Base-by-base conservation (phyloP, 2,888 invertebrate species). In the Oegoconia quadripuncta region DNA sequence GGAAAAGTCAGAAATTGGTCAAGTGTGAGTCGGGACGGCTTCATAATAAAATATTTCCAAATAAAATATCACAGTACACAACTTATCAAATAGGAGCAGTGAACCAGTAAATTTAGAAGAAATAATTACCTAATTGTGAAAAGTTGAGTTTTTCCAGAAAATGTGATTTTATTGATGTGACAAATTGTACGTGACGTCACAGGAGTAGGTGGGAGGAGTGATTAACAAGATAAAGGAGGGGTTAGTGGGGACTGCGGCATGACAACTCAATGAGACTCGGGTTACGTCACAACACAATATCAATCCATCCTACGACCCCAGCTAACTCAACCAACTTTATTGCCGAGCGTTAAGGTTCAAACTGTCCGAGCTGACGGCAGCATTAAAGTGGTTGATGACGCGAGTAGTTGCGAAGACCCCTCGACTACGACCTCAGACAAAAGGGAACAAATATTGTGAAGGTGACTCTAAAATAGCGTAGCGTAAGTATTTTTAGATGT, bases 181-280 rank as follows among this genome's bases (percentile, higher is more conserved):
- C 55, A 57, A 56, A 54, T 55, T 55, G 46, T 30, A 29, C 37
- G 48, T 72, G 75, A 74, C 76, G 75, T 76, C 70, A 74, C 50
- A 9, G 37, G 35, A 41, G 43, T 50, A 48, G 51, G 50, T 31
- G 41, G 53, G 48, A 41, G 46, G 48, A 48, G 47, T 50, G 54
- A 64, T 64, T 64, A 64, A 48, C 48, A 45, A 45, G 54, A 56
- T 48, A 52, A 50, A 50, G 52, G 55, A 43, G 55, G 51, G 52
- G 44, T 18, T 34, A 44, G 50, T 46, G 42, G 56, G 42, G 35
- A 40, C 49, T 27, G 12, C 27, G 20, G 34, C 9, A 37, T 47
- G 50, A 66, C 54, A 56, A 46, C 61, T 68, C 66, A 69, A 69
- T 71, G 68, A 66, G 59, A 48, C 55, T 44, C 47, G 52, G 54